A percentile compares a stretch with the other conserved stretches of the same genome.
Evolutionary conservation across 2,113 vertebrate species (phyloP).

Genomic region (Lamprotornis superbus): DNA sequence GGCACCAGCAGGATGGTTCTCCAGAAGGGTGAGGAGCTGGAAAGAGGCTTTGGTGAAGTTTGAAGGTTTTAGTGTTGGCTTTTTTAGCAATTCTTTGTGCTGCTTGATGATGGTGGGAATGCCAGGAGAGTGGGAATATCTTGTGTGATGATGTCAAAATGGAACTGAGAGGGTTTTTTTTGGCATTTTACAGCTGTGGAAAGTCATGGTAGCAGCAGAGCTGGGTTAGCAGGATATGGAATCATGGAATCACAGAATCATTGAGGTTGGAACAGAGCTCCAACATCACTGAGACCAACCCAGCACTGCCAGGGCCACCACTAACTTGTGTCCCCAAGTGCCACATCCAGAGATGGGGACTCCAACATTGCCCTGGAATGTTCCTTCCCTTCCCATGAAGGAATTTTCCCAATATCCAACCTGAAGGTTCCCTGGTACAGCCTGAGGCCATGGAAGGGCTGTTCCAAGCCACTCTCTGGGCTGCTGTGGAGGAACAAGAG

Average conservation of each 20-base stretch:
- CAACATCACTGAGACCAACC: not conserved
- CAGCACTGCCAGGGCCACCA: not conserved
- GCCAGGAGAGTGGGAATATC: not conserved
- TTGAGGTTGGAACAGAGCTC: not conserved
- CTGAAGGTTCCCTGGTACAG: not conserved
- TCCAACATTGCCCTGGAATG: not conserved
- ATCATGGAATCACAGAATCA: not conserved
- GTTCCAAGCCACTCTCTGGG: rapidly evolving
- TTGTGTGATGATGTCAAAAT: no score
- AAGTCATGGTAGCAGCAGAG: not conserved
- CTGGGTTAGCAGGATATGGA: not conserved
- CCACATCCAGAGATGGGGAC: not conserved
- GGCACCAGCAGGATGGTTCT: not conserved
- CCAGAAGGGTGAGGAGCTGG: not conserved
- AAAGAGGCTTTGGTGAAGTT: not conserved
- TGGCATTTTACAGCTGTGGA: not conserved
- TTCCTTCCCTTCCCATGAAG: not conserved
- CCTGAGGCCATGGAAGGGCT: not conserved
- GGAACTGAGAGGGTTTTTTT: not conserved
- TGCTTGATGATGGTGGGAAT: not conserved
- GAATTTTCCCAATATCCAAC: not conserved
- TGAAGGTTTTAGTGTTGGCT: not conserved
- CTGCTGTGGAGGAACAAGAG: not conserved
- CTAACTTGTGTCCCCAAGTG: not conserved
- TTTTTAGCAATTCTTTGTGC: not conserved